A percentile compares a stretch with the other conserved stretches of the same genome.
These are phyloP conservation scores for Anticlea derivata DNA, from an alignment of 2,888 invertebrate genomes.

Conservation along the genomic window DNA sequence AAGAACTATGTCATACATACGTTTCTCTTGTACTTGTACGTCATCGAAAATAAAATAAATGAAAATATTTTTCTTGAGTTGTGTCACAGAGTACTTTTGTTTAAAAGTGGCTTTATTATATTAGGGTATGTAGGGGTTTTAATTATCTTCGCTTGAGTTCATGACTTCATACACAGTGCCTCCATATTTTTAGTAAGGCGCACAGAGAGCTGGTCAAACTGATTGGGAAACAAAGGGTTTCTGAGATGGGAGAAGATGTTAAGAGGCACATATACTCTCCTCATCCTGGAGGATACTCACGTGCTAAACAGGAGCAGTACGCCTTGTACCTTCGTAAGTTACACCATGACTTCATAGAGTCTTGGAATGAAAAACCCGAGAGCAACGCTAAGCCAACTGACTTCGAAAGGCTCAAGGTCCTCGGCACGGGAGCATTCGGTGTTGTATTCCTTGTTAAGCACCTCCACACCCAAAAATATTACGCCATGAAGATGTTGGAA, in stretches of 20 bases:
- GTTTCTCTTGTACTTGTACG: too few relatives aligned
- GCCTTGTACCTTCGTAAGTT: constrained; percentile 60
- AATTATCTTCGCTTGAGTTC: too few relatives aligned
- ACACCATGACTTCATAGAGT: constrained; percentile 67
- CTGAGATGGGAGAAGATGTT: constrained; percentile 48
- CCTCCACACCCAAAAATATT: constrained; percentile 83
- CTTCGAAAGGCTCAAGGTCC: constrained; percentile 88
- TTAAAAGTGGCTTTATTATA: too few relatives aligned
- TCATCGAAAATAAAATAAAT: too few relatives aligned
- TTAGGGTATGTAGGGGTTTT: too few relatives aligned
- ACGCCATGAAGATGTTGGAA: constrained; percentile 95
- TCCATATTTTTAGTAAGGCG: not conserved
- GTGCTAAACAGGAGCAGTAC: constrained; percentile 66
- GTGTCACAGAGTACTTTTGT: too few relatives aligned
- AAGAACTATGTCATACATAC: too few relatives aligned
- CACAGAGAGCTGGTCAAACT: constrained; percentile 24
- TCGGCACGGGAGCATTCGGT: constrained; percentile 96
- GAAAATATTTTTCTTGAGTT: too few relatives aligned
- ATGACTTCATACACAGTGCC: not conserved
- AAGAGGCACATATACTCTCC: constrained; percentile 37
- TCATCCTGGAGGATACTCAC: constrained; percentile 55
- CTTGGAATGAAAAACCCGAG: constrained; percentile 61
- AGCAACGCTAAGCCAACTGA: constrained; percentile 74
- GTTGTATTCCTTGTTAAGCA: constrained; percentile 89
- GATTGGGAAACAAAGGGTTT: constrained; percentile 24